A percentile compares a stretch with the other conserved stretches of the same genome.
Conservation (phyloP, 2,797 vertebrate species). For the Cynopterus sphinx region DNA sequence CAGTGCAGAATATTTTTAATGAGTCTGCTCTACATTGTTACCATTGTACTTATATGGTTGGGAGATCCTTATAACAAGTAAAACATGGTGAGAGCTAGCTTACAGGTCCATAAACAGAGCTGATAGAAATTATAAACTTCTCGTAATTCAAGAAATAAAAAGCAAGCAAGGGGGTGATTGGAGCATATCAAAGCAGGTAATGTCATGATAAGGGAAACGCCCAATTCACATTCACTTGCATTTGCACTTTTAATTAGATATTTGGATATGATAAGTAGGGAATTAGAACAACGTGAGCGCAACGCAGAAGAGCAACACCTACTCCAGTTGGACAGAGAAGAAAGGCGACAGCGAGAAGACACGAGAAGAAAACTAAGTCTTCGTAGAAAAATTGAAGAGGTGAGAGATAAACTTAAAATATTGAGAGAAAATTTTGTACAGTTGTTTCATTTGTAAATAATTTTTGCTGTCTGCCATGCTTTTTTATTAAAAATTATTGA, state of each 20-base stretch:
- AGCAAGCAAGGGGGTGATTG: neutral
- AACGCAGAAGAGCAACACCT: constrained; percentile 67
- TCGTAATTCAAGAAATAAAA: neutral
- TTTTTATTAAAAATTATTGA: neutral
- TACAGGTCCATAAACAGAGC: neutral
- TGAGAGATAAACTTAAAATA: constrained; percentile 51
- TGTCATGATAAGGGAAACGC: neutral
- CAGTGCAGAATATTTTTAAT: neutral
- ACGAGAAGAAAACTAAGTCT: constrained; percentile 73
- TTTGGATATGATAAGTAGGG: constrained; percentile 76
- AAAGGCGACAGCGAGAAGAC: constrained; percentile 63
- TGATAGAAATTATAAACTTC: neutral
- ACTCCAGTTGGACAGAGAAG: constrained; percentile 65
- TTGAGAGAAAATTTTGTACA: neutral
- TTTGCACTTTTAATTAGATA: constrained; percentile 70
- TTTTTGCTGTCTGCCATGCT: neutral
- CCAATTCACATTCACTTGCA: neutral
- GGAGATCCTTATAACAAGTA: neutral
- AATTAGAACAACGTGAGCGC: constrained; percentile 71
- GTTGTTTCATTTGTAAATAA: neutral
- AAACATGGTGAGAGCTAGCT: neutral
- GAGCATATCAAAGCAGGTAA: neutral
- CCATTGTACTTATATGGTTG: neutral
- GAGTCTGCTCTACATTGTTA: neutral
- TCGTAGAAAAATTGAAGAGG: constrained; percentile 81